A percentile compares a stretch with the other conserved stretches of the same genome.
Evolutionary conservation across 2,888 invertebrate species (phyloP).

Genomic region (Yponomeuta sedellus): DNA sequence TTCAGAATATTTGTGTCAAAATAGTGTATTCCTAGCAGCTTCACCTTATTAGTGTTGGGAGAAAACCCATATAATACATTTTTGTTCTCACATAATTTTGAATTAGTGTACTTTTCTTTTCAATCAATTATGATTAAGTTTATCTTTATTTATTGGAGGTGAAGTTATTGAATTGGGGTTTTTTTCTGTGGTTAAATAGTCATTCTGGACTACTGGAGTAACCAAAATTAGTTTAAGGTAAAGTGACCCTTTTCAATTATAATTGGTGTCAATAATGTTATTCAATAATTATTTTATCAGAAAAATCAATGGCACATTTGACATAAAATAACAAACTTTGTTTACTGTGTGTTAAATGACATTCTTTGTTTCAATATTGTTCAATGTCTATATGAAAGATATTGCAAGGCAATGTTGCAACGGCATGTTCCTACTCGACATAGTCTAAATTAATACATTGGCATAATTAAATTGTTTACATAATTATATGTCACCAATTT

Average conservation of each 20-base stretch:
- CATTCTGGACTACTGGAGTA: constrained; percentile 3
- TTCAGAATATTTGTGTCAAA: constrained; percentile 26
- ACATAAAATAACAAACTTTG: not conserved
- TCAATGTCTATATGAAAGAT: not conserved
- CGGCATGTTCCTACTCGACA: constrained; percentile 47
- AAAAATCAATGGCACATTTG: not conserved
- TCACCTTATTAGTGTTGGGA: not conserved
- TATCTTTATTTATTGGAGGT: constrained; percentile 8
- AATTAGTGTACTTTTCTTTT: constrained; percentile 2
- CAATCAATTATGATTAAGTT: constrained; percentile 5
- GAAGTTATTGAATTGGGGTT: not conserved
- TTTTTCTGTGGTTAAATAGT: constrained; percentile 4
- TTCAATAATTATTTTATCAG: not conserved
- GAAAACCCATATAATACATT: not conserved
- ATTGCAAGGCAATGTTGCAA: constrained; percentile 23
- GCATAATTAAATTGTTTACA: not conserved
- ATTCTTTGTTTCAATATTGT: not conserved
- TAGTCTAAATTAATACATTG: constrained; percentile 13
- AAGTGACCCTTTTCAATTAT: not conserved
- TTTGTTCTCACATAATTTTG: not conserved
- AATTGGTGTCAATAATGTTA: not conserved
- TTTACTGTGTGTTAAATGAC: not conserved
- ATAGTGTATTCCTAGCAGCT: constrained; percentile 24
- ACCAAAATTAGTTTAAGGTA: constrained; percentile 14
- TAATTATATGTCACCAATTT: constrained; percentile 55